phyloP scores from a whole-genome alignment of 2,113 vertebrate genomes.

The Columbina picui region DNA sequence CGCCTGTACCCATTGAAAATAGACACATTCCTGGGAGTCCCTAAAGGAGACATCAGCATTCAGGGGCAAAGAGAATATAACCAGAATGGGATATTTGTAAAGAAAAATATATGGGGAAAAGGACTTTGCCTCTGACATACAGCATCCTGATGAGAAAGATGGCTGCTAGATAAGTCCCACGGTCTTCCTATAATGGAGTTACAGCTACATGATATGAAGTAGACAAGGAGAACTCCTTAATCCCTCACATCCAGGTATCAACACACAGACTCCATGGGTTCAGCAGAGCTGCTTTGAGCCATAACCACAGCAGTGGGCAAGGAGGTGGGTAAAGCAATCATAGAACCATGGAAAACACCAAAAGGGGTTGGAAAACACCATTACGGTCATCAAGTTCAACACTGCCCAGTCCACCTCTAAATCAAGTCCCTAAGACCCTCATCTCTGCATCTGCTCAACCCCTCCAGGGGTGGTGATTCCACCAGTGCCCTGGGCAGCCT shows the following conservation, averaged over 20 bases:
- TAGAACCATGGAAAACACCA: no score
- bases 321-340: background rate
- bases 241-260: background rate
- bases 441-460: no score
- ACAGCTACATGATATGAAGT: background rate
- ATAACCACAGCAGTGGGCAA: fast-evolving
- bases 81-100: slow-evolving; percentile 61
- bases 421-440: no score
- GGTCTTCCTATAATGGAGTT: slow-evolving; percentile 23
- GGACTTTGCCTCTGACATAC: slow-evolving; percentile 63
- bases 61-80: slow-evolving; percentile 53
- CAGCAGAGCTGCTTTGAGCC: fast-evolving
- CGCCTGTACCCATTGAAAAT: slow-evolving; percentile 49
- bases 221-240: fast-evolving
- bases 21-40: slow-evolving; percentile 61
- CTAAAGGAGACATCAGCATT: slow-evolving; percentile 52
- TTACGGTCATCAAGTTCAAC: no score
- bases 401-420: no score
- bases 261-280: fast-evolving
- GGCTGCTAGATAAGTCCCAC: slow-evolving; percentile 4
- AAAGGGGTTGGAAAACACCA: no score
- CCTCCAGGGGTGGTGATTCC: no score
- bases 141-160: slow-evolving; percentile 25
- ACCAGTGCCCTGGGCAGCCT: no score
- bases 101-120: slow-evolving; percentile 71